Conservation (phyloP, 2,113 vertebrate species). For the Larimichthys polyactis region DNA sequence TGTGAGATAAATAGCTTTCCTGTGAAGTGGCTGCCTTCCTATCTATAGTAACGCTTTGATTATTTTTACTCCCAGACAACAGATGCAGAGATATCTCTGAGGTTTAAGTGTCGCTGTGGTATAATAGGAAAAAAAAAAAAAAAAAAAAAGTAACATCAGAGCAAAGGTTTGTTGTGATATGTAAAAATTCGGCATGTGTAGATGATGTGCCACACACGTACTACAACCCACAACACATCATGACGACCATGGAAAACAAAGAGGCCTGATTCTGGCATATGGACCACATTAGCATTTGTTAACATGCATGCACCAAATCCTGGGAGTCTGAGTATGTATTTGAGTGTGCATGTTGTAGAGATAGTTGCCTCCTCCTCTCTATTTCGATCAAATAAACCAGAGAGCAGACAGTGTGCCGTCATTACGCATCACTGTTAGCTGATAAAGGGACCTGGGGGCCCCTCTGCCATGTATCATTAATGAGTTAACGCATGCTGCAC, state of each 20-base stretch:
- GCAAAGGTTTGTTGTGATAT: constrained; percentile 3
- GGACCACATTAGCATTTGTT: constrained; percentile 24
- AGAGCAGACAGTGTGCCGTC: constrained; percentile 30
- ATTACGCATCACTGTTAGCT: constrained; percentile 38
- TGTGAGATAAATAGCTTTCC: background rate
- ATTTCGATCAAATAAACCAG: constrained; percentile 13
- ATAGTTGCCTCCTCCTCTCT: background rate
- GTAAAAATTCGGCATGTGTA: background rate
- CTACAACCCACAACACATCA: background rate
- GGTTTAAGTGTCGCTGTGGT: constrained; percentile 1
- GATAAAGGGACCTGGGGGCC: constrained; percentile 39
- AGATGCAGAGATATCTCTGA: background rate
- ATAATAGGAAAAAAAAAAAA: background rate
- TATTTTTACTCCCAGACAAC: constrained; percentile 7
- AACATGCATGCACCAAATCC: background rate
- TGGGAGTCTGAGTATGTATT: background rate
- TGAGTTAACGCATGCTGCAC: constrained; percentile 48
- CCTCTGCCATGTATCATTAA: constrained; percentile 66
- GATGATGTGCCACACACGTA: background rate
- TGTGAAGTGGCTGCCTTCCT: constrained; percentile 13
- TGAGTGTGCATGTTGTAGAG: background rate
- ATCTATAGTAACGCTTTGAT: constrained; percentile 11
- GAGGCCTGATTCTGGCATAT: background rate
- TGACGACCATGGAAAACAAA: background rate
- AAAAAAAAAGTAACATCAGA: background rate